phyloP scores from a whole-genome alignment of 2,113 vertebrate genomes.

The Hemichromis elongatus region DNA sequence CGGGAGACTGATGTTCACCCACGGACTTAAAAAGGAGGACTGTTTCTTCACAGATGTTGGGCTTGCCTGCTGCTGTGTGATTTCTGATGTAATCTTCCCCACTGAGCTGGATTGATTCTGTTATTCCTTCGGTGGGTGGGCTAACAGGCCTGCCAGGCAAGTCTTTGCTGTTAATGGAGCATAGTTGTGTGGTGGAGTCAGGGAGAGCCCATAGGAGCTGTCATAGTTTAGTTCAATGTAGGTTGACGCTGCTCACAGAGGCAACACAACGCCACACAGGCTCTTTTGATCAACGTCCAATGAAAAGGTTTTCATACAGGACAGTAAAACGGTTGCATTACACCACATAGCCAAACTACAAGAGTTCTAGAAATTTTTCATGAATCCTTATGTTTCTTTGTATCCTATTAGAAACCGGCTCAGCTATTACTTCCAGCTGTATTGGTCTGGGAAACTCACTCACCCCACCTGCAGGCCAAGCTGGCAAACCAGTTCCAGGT shows the following conservation, averaged over 20 bases:
- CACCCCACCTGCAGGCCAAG: constrained; percentile 87
- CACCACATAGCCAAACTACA: no score
- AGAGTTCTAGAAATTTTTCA: no score
- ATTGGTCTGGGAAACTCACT: constrained; percentile 85
- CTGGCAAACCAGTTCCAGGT: constrained; percentile 90
- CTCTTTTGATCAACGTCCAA: not conserved
- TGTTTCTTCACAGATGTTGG: not conserved
- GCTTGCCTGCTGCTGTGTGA: not conserved
- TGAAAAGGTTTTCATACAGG: not conserved
- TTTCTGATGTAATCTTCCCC: constrained; percentile 9
- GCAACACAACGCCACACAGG: not conserved
- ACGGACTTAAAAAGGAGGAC: not conserved
- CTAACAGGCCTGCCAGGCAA: not conserved
- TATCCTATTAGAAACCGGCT: constrained; percentile 84
- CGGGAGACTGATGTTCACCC: not conserved
- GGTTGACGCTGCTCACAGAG: constrained; percentile 28
- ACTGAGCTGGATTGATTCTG: constrained; percentile 4
- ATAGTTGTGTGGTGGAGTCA: not conserved
- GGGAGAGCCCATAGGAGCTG: constrained; percentile 41
- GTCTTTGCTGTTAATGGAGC: constrained; percentile 17
- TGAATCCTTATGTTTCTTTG: not conserved
- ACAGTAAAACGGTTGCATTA: not conserved
- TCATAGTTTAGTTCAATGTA: constrained; percentile 43
- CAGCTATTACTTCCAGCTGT: constrained; percentile 88
- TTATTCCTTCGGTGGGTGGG: constrained; percentile 2